phyloP scores from a whole-genome alignment of 2,113 vertebrate genomes.

The Triplophysa dalaica region DNA sequence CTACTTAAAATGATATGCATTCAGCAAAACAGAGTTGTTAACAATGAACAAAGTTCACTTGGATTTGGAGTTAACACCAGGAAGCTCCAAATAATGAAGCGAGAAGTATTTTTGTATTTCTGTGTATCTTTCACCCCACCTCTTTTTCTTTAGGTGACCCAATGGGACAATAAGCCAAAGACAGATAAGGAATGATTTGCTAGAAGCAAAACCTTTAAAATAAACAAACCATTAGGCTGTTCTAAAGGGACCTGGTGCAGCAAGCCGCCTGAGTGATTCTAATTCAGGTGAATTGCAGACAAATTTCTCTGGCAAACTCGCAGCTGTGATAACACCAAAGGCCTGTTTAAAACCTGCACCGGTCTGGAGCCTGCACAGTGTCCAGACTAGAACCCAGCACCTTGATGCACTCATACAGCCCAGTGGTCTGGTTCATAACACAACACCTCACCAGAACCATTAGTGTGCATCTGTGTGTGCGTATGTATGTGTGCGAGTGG shows the following conservation, averaged over 20 bases:
- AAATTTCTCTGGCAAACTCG: constrained; percentile 69
- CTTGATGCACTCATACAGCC: constrained; percentile 30
- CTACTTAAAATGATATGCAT: not conserved
- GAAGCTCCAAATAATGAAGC: not conserved
- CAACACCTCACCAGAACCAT: constrained; percentile 56
- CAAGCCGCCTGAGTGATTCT: constrained; percentile 58
- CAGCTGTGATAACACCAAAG: constrained; percentile 76
- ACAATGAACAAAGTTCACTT: not conserved
- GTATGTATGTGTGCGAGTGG: constrained; percentile 16
- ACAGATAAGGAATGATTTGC: constrained; percentile 77
- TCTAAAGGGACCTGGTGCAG: constrained; percentile 46
- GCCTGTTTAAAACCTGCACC: constrained; percentile 43
- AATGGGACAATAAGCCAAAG: constrained; percentile 69
- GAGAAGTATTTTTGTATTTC: constrained; percentile 11
- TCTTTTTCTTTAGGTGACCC: constrained; percentile 49
- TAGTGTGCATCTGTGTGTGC: constrained; percentile 16
- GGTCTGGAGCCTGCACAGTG: constrained; percentile 63
- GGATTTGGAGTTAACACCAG: not conserved
- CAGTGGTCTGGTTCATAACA: constrained; percentile 44
- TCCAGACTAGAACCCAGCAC: constrained; percentile 57
- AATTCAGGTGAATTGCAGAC: constrained; percentile 77
- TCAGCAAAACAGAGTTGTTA: not conserved
- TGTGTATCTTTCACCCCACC: constrained; percentile 21
- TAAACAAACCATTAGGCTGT: constrained; percentile 74
- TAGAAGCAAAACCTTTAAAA: constrained; percentile 74